Evolutionary conservation across 1,140 invertebrate genomes (phyloP), one percentile per base, ranked within the genome.

Genomic region (Capitella teleta): DNA sequence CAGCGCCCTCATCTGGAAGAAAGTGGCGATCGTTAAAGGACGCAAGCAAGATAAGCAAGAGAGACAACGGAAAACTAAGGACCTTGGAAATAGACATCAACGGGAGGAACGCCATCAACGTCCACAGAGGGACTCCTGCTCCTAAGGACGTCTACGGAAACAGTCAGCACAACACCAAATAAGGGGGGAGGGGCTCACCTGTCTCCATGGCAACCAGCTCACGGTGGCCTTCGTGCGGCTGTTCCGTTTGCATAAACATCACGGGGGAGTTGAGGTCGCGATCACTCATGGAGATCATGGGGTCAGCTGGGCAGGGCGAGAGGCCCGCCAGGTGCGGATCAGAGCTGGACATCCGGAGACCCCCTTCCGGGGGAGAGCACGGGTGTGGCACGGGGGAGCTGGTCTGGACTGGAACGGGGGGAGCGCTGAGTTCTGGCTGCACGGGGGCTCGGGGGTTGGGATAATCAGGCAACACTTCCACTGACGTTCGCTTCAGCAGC

Each of bases 401-500:
- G 16, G n/a, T 6, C 28, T 14, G 6, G 12, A 6, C 42, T 16
- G 42, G 42, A 5, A 19, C 16, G 16, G 21, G 4, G 16, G 4
- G 5, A 14, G n/a, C 8, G n/a, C 30, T 32, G 8, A 32, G 30
- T 32, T 32, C 30, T 10, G 30, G n/a, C 30, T 32, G 30, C n/a
- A n/a, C n/a, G n/a, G n/a, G n/a, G n/a, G n/a, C n/a, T n/a, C n/a
- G n/a, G 14, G 19, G 10, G 36, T 58, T 47, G 19, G 51, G 43
- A 8, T 21, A 52, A 45, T 52, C 45, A n/a, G 66, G 61, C 34
- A 66, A 52, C 10, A 66, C 46, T 43, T 68, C 66, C 21, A 68
- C 57, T 5, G 66, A 68, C 30, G 60, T 63, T 18, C 64, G 53
- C 44, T 68, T 68, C 40, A 49, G 61, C 1, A 67, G 55, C 25